Evolutionary conservation across 2,888 invertebrate species (phyloP).

Genomic region (Himalopsyche japonica): DNA sequence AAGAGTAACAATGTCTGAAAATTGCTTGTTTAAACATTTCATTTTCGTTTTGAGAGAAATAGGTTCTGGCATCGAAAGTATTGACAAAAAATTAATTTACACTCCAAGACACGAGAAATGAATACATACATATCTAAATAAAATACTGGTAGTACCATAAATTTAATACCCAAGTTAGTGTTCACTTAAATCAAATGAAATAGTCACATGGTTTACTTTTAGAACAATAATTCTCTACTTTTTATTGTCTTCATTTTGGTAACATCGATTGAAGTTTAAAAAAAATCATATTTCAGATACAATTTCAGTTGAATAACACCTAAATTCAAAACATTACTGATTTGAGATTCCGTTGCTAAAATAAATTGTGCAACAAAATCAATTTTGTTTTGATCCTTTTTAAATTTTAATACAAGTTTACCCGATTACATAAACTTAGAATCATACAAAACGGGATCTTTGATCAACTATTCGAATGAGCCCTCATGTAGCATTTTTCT

Average conservation of each 20-base stretch:
- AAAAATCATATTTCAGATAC: background rate
- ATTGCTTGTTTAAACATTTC: background rate
- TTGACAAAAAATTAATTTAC: background rate
- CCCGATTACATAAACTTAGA: background rate
- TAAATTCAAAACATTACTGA: background rate
- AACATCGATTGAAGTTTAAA: background rate
- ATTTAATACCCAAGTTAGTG: background rate
- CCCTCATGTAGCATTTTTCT: background rate
- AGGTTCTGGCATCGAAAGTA: background rate
- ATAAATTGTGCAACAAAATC: background rate
- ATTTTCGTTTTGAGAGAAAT: background rate
- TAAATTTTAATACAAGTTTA: background rate
- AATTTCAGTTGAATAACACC: background rate
- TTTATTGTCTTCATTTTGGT: background rate
- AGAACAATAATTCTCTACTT: background rate
- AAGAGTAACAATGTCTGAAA: background rate
- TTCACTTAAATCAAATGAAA: background rate
- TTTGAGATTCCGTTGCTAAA: background rate
- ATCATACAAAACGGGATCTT: background rate
- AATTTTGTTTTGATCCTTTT: background rate
- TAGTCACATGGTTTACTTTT: background rate
- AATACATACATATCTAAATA: background rate
- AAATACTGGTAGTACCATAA: background rate
- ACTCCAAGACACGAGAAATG: background rate
- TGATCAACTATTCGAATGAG: background rate